Conservation (phyloP, 2,888 invertebrate genomes). For the Cepaea hortensis region DNA sequence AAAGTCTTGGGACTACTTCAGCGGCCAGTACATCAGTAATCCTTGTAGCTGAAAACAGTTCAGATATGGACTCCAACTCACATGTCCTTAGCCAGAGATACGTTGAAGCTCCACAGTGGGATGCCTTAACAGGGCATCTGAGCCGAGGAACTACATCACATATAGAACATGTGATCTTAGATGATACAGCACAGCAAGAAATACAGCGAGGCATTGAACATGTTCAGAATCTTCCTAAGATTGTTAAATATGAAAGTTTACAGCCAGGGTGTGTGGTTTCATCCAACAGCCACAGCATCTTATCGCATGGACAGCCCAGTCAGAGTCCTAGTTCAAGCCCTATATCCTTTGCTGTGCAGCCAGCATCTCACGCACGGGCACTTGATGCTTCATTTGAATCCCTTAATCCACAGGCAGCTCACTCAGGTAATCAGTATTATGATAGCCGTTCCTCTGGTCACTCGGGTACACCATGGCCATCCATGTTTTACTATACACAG, state of each 20-base stretch:
- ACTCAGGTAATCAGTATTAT: conserved; percentile 43
- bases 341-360: conserved; percentile 29
- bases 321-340: conserved; percentile 45
- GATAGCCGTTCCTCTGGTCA: conserved; percentile 26
- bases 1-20: background rate
- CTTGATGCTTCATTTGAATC: conserved; percentile 37
- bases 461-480: conserved; percentile 49
- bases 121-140: conserved; percentile 36
- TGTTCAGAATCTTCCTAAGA: conserved; percentile 40
- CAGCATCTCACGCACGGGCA: conserved; percentile 10
- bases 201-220: conserved; percentile 40
- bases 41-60: conserved; percentile 19
- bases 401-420: conserved; percentile 33
- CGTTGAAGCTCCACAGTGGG: conserved; percentile 44
- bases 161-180: conserved; percentile 43
- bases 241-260: conserved; percentile 41
- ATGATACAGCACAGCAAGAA: conserved; percentile 44
- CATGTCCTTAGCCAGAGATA: conserved; percentile 40
- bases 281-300: background rate
- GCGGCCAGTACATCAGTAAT: conserved; percentile 25
- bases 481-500: conserved; percentile 60
- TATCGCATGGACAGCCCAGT: conserved; percentile 31
- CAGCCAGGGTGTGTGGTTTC: background rate
- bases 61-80: conserved; percentile 35
- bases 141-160: conserved; percentile 18